Base-by-base conservation (phyloP, 1,140 invertebrate species). In the Armadillidium nasatum region DNA sequence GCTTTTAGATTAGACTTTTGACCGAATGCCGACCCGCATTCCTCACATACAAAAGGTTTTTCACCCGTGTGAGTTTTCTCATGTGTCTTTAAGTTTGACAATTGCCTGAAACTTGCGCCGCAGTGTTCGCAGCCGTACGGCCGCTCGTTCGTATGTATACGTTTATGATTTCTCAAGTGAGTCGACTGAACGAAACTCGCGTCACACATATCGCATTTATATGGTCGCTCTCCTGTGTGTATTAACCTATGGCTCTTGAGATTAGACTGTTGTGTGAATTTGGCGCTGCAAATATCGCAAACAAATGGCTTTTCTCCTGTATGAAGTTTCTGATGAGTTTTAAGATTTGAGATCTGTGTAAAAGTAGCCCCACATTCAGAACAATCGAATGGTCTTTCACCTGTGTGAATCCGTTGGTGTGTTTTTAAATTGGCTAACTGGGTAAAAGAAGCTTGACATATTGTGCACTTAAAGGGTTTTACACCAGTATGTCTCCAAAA, bases 11-110 rank as follows among this genome's bases (percentile, higher is more conserved):
- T 85, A 43, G 85, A 85, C 80, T 88, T 88, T 75, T 90, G 86
- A 0, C 89, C 85, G 84, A 92, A 92, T 9, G 87, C 87, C 80
- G 91, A 90, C 13, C 87, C 86, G 81, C 91, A 92, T 21, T 90
- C 84, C 60, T 87, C 85, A 82, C 88, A 89, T 43, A 85, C 82
- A 76, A 86, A 89, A 60, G 89, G 89, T 78, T 89, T 89, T 7
- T 89, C 88, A 76, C 89, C 89, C 0, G 86, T 87, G 79, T 90
- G 90, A n/a, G 83, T 85, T 70, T 81, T 79, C 67, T 79, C 80
- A 78, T 83, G 83, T 15, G 82, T 82, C 73, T 82, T 82, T 23
- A 83, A 78, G 33, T 82, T 82, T 11, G 82, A 83, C 66, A 80
- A 73, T 33, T 83, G 74, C 4, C 80, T 81, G 78, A 84, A 82